These are phyloP conservation scores for Leptodactylus fallax DNA, from an alignment of 2,797 vertebrate species.

Conservation along the genomic window DNA sequence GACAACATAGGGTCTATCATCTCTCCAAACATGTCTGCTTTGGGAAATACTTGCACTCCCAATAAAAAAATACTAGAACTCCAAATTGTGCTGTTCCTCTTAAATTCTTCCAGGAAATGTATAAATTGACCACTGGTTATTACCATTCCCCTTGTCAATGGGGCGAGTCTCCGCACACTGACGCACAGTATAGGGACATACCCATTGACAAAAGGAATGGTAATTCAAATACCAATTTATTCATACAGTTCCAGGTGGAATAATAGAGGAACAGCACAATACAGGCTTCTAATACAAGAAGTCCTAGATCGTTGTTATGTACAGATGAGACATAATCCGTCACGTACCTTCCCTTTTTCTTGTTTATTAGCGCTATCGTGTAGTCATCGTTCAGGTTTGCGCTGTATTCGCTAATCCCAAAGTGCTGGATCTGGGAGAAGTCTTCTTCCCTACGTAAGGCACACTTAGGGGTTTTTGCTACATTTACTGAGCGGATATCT, in stretches of 20 bases:
- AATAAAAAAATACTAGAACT: too few species aligned
- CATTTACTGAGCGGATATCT: not conserved
- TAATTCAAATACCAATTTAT: not conserved
- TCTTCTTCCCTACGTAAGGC: slow-evolving; percentile 74
- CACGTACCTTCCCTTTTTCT: slow-evolving; percentile 74
- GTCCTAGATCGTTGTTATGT: not conserved
- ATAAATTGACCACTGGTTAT: too few species aligned
- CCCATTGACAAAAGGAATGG: not conserved
- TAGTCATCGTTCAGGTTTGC: slow-evolving; percentile 90
- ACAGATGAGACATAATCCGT: too few species aligned
- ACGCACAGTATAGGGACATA: not conserved
- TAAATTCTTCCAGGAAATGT: too few species aligned
- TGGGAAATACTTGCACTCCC: too few species aligned
- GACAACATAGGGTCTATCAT: too few species aligned
- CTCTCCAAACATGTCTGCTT: too few species aligned
- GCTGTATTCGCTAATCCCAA: slow-evolving; percentile 85
- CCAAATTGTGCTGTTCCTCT: too few species aligned
- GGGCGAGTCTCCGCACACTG: too few species aligned
- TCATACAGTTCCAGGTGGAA: not conserved
- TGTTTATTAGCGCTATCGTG: slow-evolving; percentile 84
- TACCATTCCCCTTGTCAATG: too few species aligned
- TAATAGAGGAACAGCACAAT: not conserved
- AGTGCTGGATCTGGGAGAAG: slow-evolving; percentile 85
- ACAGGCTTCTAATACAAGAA: not conserved
- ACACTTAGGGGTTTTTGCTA: slow-evolving; percentile 81